phyloP scores from a whole-genome alignment of 2,113 vertebrate genomes.

The Oncorhynchus clarkii region DNA sequence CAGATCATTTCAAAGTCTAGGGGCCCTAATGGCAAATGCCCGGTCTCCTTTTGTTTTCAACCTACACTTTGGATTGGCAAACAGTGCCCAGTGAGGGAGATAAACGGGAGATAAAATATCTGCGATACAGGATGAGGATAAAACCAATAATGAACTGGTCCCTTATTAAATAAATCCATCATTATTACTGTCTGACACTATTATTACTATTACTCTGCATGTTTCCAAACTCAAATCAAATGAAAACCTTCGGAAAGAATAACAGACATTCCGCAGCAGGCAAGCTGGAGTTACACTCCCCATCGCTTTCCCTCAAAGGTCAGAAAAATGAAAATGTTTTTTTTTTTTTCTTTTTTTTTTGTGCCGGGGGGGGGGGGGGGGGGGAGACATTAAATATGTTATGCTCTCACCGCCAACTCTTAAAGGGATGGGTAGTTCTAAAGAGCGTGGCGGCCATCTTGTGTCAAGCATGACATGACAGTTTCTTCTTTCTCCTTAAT shows the following conservation, averaged over 20 bases:
- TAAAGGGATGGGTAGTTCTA: background rate
- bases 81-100: no score
- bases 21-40: no score
- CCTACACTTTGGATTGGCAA: no score
- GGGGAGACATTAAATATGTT: no score
- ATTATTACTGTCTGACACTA: background rate
- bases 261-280: conserved; percentile 1
- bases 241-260: conserved; percentile 1
- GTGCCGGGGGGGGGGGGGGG: no score
- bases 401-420: background rate
- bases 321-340: conserved; percentile 6
- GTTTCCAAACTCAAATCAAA: conserved; percentile 13
- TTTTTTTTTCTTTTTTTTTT: background rate
- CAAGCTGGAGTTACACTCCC: conserved; percentile 8
- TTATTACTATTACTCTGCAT: conserved; percentile 17
- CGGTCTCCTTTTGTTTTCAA: no score
- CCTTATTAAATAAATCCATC: conserved; percentile 24
- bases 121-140: no score
- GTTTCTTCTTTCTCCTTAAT: conserved; percentile 37
- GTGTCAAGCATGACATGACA: conserved; percentile 31
- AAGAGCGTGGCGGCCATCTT: conserved; percentile 1
- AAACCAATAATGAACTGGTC: conserved; percentile 20
- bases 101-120: no score
- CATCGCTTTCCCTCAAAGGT: background rate
- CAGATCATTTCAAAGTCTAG: no score